Evolutionary conservation across 2,113 vertebrate genomes (phyloP).

Genomic region (Myotis brandtii): DNA sequence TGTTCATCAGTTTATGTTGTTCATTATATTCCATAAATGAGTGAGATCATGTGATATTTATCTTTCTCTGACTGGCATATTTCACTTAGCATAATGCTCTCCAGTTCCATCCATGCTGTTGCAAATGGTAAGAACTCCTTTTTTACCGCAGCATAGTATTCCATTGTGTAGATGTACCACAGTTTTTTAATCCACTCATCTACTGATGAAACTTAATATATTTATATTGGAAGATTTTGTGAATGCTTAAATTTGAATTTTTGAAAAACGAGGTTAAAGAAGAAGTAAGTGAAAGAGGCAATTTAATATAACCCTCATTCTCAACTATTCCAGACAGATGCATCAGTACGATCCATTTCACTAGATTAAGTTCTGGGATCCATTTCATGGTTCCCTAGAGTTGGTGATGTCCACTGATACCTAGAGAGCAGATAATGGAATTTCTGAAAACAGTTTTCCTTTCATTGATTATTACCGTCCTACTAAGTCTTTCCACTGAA

Average conservation of each 20-base stretch:
- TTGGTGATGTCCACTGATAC: background rate
- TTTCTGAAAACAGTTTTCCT: background rate
- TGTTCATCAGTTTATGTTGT: too few species aligned
- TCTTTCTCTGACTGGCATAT: too few species aligned
- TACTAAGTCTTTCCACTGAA: background rate
- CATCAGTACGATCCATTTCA: background rate
- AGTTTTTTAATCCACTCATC: too few species aligned
- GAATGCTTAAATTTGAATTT: slow-evolving; percentile 40
- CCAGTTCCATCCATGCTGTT: too few species aligned
- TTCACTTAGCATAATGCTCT: too few species aligned
- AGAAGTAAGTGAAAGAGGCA: background rate
- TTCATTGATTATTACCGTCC: background rate
- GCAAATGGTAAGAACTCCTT: too few species aligned
- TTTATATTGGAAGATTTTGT: slow-evolving; percentile 41
- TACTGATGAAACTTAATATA: slow-evolving; percentile 63
- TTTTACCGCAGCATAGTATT: too few species aligned
- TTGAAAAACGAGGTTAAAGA: background rate
- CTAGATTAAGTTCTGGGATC: background rate
- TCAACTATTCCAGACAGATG: background rate
- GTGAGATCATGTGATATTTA: too few species aligned
- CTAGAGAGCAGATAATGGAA: background rate
- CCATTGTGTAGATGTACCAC: too few species aligned
- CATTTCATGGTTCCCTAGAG: background rate
- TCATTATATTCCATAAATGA: too few species aligned
- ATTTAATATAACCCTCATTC: background rate